Conservation (phyloP, 1,140 invertebrate genomes). For the Drosophila tsacasi region DNA sequence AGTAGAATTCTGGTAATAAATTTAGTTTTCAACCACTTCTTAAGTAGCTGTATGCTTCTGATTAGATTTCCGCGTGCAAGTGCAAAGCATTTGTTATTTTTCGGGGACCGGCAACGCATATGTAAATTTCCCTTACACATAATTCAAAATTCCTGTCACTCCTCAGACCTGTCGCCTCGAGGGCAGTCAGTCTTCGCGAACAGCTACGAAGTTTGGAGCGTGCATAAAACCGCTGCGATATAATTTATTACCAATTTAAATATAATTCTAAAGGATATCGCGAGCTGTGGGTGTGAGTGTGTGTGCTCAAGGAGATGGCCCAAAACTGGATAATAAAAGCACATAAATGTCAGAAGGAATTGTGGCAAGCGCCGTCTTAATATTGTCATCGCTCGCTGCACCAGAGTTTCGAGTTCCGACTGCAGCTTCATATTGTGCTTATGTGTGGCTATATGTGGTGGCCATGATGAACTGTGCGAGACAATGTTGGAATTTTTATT, state of each 20-base stretch:
- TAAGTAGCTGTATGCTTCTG: conserved; percentile 15
- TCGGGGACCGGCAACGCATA: conserved; percentile 24
- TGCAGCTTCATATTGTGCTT: conserved; percentile 53
- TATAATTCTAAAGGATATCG: conserved; percentile 24
- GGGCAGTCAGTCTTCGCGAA: conserved; percentile 15
- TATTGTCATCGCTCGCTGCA: conserved; percentile 58
- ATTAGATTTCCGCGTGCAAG: conserved; percentile 47
- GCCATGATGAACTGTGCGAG: conserved; percentile 78
- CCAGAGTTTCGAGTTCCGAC: conserved; percentile 12
- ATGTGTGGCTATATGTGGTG: conserved; percentile 44
- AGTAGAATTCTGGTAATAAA: too few relatives aligned
- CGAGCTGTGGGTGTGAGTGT: not conserved
- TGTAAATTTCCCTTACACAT: conserved; percentile 61
- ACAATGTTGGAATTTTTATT: conserved; percentile 84
- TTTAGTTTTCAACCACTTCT: not conserved
- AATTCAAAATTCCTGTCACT: conserved; percentile 76
- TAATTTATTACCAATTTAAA: conserved; percentile 53
- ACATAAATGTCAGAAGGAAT: conserved; percentile 41
- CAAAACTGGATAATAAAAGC: conserved; percentile 34
- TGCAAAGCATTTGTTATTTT: conserved; percentile 56
- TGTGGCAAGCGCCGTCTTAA: conserved; percentile 50
- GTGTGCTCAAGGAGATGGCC: conserved; percentile 5
- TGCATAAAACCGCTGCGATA: conserved; percentile 19
- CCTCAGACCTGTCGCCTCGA: conserved; percentile 44
- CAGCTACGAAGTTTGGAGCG: conserved; percentile 24